phyloP scores from a whole-genome alignment of 2,888 invertebrate species.

The Andrena praecox region DNA sequence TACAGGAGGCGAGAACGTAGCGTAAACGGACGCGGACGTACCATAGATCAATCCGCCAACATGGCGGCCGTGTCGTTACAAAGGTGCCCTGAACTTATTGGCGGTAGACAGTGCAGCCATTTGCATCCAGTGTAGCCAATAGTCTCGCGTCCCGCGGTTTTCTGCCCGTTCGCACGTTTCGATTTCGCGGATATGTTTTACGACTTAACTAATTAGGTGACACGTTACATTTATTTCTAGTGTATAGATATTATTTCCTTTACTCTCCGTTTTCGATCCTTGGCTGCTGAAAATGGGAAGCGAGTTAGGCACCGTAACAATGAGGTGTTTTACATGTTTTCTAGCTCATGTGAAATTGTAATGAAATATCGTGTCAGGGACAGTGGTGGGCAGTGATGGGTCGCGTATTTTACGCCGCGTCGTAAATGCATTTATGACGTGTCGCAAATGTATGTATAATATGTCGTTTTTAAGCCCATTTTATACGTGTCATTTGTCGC shows the following conservation, averaged over 20 bases:
- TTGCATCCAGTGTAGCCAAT: constrained; percentile 12
- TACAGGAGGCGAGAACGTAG: constrained; percentile 11
- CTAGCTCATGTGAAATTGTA: background rate
- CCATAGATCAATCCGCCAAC: constrained; percentile 62
- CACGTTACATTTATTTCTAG: too few species aligned
- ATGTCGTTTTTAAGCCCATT: too few species aligned
- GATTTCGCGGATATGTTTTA: too few species aligned
- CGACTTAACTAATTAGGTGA: too few species aligned
- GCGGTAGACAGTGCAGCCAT: background rate
- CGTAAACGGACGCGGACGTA: constrained; percentile 47
- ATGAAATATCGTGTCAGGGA: background rate
- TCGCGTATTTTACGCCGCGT: too few species aligned
- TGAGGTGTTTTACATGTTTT: background rate
- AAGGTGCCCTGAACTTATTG: constrained; percentile 45
- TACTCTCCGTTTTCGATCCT: constrained; percentile 25
- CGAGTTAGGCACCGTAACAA: constrained; percentile 1
- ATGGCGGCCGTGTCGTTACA: constrained; percentile 65
- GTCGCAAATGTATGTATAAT: too few species aligned
- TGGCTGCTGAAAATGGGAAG: constrained; percentile 52
- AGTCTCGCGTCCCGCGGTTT: too few species aligned
- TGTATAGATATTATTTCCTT: too few species aligned
- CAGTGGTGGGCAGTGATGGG: too few species aligned
- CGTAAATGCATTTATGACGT: too few species aligned
- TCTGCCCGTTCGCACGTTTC: too few species aligned
- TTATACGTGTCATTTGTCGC: too few species aligned